Evolutionary conservation across 2,888 invertebrate species (phyloP).

Genomic region (Hybos culiciformis): DNA sequence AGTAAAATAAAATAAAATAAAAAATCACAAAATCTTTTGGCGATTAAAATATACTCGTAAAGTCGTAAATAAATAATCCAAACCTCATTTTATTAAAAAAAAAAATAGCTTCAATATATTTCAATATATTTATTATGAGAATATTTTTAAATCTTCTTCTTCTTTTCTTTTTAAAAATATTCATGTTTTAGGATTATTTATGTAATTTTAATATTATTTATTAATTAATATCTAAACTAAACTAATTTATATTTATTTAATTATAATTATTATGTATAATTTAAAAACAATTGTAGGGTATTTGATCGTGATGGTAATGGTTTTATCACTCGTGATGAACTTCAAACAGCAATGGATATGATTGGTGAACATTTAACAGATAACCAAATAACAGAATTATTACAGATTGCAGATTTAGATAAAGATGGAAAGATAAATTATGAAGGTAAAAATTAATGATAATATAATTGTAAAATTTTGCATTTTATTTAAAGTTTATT

Average conservation of each 20-base stretch:
- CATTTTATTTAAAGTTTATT: too few species aligned
- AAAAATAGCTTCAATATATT: too few species aligned
- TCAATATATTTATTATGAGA: neutral
- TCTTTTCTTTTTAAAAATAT: neutral
- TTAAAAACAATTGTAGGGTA: conserved; percentile 39
- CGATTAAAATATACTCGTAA: too few species aligned
- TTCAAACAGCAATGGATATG: conserved; percentile 67
- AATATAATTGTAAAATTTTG: too few species aligned
- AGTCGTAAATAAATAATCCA: too few species aligned
- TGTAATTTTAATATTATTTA: neutral
- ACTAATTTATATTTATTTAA: too few species aligned
- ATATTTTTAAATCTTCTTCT: neutral
- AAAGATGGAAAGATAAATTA: conserved; percentile 70
- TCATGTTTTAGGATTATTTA: neutral
- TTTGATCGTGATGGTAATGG: conserved; percentile 86
- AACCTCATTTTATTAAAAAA: too few species aligned
- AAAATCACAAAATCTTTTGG: too few species aligned
- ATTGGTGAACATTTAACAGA: conserved; percentile 67
- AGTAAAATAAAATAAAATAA: too few species aligned
- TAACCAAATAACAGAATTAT: conserved; percentile 57
- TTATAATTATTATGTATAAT: too few species aligned
- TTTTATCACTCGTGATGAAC: conserved; percentile 69
- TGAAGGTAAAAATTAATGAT: conserved; percentile 44
- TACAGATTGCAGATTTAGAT: conserved; percentile 62
- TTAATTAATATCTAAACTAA: neutral